A percentile compares a stretch with the other conserved stretches of the same genome.
phyloP scores from a whole-genome alignment of 2,888 invertebrate species.

The Alloplasta piceator region DNA sequence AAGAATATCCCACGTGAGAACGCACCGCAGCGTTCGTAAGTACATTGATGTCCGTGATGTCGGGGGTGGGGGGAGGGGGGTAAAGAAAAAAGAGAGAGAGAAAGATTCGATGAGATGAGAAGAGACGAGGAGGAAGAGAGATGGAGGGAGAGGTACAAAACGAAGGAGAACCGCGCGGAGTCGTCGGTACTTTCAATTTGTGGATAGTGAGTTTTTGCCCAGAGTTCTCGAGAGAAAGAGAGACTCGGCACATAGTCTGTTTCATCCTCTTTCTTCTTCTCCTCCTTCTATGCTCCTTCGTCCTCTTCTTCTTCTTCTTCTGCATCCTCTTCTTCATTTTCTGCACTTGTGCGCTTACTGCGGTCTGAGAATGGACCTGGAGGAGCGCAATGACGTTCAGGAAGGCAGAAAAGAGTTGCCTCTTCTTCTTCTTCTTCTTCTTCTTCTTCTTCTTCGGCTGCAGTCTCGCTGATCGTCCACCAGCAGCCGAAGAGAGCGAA shows the following conservation, averaged over 20 bases:
- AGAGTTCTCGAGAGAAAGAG: constrained; percentile 59
- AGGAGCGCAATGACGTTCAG: constrained; percentile 54
- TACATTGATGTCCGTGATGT: constrained; percentile 56
- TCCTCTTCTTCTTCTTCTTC: neutral
- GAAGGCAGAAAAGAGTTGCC: constrained; percentile 43
- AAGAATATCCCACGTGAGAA: constrained; percentile 77
- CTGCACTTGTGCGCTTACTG: constrained; percentile 39
- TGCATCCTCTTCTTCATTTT: constrained; percentile 15
- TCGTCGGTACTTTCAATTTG: constrained; percentile 79
- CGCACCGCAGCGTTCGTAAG: constrained; percentile 64
- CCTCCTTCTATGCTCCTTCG: neutral
- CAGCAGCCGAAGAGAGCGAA: constrained; percentile 31
- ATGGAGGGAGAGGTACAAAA: too few species aligned
- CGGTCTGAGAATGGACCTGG: constrained; percentile 64
- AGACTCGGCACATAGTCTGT: constrained; percentile 10
- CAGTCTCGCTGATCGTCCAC: too few species aligned
- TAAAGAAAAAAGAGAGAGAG: too few species aligned
- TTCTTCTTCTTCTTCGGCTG: too few species aligned
- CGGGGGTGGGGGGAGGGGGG: too few species aligned
- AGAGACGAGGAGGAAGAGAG: too few species aligned
- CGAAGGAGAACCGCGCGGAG: constrained; percentile 68
- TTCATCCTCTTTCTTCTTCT: neutral
- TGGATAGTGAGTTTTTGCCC: constrained; percentile 77
- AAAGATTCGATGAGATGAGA: too few species aligned
- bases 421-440: too few species aligned